A percentile compares a stretch with the other conserved stretches of the same genome.
phyloP scores from a whole-genome alignment of 2,113 vertebrate species.

The Sminthopsis crassicaudata region DNA sequence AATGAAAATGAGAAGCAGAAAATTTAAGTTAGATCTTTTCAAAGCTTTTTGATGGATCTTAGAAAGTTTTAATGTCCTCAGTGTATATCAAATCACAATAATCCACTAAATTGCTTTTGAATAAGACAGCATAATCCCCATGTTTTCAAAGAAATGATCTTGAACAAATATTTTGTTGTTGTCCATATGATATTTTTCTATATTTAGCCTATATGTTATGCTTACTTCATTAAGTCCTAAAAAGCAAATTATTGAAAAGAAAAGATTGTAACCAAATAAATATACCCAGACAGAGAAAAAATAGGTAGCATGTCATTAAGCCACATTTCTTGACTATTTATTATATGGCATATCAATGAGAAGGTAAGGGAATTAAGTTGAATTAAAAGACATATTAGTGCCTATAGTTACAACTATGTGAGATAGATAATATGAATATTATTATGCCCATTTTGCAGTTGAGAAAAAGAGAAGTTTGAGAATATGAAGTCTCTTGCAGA shows the following conservation, averaged over 20 bases:
- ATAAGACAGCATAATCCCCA: background rate
- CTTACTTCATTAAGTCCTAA: slow-evolving; percentile 5
- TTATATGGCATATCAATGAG: background rate
- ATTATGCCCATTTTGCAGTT: background rate
- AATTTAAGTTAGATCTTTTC: slow-evolving; percentile 61
- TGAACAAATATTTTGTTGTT: slow-evolving; percentile 12
- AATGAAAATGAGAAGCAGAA: slow-evolving; percentile 64
- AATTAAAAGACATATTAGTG: background rate
- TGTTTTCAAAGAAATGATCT: slow-evolving; percentile 14
- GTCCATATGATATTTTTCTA: slow-evolving; percentile 29
- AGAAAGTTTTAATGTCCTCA: slow-evolving; percentile 41
- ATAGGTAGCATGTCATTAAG: background rate
- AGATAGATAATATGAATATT: background rate
- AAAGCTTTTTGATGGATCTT: slow-evolving; percentile 51
- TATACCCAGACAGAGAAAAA: background rate
- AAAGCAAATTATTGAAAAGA: slow-evolving; percentile 32
- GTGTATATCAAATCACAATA: background rate
- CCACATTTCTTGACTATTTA: background rate
- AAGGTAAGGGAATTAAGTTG: background rate
- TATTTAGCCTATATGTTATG: background rate
- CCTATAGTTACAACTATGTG: background rate
- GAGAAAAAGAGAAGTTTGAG: background rate
- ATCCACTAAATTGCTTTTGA: slow-evolving; percentile 28
- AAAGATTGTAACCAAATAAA: slow-evolving; percentile 25
- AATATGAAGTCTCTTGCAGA: background rate